Base-by-base conservation (phyloP, 2,797 vertebrate species). In the Eidolon dupreanum region DNA sequence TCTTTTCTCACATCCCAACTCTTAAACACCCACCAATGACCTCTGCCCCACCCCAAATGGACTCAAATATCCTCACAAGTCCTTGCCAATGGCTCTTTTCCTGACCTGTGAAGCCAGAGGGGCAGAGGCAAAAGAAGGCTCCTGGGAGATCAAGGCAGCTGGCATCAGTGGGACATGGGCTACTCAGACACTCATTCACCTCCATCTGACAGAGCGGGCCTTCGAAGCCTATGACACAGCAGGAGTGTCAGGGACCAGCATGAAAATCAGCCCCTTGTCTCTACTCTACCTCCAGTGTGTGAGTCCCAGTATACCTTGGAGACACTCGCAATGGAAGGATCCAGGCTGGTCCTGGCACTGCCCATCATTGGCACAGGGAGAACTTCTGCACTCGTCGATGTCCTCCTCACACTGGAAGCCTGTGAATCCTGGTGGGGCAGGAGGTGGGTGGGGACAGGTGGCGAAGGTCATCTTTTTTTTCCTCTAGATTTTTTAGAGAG, bases 61-160 rank as follows among this genome's bases (percentile, higher is more conserved):
- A 16, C 38, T 84, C 41, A 66, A 8, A 15, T 24, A 11, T 20
- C 33, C 31, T 26, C n/a, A 1, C 59, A 16, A 22, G 20, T 41
- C 36, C 66, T 87, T 78, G 66, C 68, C 38, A 59, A 2, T 0
- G 1, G 33, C 3, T 86, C 26, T 77, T 36, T n/a, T n/a, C 68
- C 94, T 97, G 65, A 98, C 98, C 98, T 95, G 98, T 98, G 93
- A 95, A 92, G 19, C 97, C 97, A 6, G 96, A 79, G 2, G 93
- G 97, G 77, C 98, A 98, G 81, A 96, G 96, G 82, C 98, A 98
- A 36, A 95, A 79, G 96, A 98, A 98, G 19, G 94, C 92, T 70
- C 97, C 97, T 0, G 91, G 94, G 59, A 96, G 65, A 26, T 97
- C 96, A 15, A 96, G 87, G 83, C 98, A 98, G 93, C 86, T 97